Percentiles rank a stretch among this genome's conserved stretches.
These are phyloP conservation scores for Bombus ignitus DNA, from an alignment of 1,140 invertebrate genomes.

Conservation along the genomic window DNA sequence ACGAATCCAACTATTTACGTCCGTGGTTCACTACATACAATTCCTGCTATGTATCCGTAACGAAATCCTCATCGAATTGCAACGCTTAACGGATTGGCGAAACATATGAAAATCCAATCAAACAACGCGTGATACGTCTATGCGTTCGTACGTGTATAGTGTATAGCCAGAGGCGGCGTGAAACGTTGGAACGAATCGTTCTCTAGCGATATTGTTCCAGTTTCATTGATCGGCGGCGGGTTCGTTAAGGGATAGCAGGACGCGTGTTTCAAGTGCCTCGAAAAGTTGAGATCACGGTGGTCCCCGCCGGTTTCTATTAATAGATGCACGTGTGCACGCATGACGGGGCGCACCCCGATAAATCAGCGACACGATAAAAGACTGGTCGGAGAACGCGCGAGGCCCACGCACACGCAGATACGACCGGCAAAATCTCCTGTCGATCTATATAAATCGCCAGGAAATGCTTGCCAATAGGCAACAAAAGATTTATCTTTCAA, in stretches of 20 bases:
- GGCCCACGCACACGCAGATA: slow-evolving; percentile 36
- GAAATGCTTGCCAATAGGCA: background rate
- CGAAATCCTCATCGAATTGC: background rate
- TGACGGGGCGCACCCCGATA: slow-evolving; percentile 64
- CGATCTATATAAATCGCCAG: background rate
- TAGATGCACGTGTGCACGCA: slow-evolving; percentile 63
- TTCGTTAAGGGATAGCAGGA: background rate
- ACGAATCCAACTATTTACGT: background rate
- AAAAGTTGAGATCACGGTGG: slow-evolving; percentile 46
- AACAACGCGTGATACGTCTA: background rate
- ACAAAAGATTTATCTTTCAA: background rate
- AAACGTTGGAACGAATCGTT: slow-evolving; percentile 2
- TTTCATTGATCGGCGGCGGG: slow-evolving; percentile 15
- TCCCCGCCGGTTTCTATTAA: slow-evolving; percentile 64
- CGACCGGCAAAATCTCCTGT: slow-evolving; percentile 2
- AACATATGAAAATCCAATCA: slow-evolving; percentile 36
- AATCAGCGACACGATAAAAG: slow-evolving; percentile 68
- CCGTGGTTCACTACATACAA: background rate
- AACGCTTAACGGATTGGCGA: background rate
- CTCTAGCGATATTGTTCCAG: slow-evolving; percentile 9
- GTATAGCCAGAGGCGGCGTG: background rate
- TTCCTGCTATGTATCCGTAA: background rate
- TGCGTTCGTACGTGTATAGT: too few relatives aligned
- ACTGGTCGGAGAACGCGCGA: slow-evolving; percentile 28
- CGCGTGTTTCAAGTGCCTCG: background rate